These are phyloP conservation scores for Entelurus aequoreus DNA, from an alignment of 2,113 vertebrate genomes.

Conservation along the genomic window DNA sequence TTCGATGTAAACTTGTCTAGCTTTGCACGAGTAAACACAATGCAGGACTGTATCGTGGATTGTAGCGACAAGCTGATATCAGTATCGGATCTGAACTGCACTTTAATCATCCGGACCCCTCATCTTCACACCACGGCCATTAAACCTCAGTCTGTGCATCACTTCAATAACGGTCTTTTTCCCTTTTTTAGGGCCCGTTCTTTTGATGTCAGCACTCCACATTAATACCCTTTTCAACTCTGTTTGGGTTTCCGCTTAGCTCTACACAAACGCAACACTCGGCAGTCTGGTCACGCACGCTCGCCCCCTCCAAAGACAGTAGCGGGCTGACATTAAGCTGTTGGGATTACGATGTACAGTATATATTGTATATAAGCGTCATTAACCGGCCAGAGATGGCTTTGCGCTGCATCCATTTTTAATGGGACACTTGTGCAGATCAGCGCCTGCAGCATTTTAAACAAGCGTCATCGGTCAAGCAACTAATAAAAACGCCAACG, in stretches of 20 bases:
- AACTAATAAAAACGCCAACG: conserved; percentile 23
- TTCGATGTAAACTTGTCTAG: no score
- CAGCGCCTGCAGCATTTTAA: conserved; percentile 24
- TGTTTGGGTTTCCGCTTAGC: background rate
- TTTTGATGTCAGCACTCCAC: conserved; percentile 1
- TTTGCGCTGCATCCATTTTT: conserved; percentile 16
- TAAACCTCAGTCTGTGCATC: background rate
- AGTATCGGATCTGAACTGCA: no score
- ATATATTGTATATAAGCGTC: conserved; percentile 6
- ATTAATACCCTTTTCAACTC: background rate
- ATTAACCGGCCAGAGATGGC: conserved; percentile 4
- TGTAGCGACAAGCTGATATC: no score
- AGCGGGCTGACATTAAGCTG: conserved; percentile 2
- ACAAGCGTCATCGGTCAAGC: conserved; percentile 37
- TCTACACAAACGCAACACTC: background rate
- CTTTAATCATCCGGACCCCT: background rate
- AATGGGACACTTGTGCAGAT: conserved; percentile 30
- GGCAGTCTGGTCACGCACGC: background rate
- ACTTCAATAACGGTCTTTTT: background rate
- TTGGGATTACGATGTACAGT: conserved; percentile 1
- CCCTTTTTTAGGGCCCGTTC: background rate
- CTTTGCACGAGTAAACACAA: no score
- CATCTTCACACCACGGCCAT: background rate
- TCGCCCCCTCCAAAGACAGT: conserved; percentile 3
- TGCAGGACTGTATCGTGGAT: no score